Conservation (phyloP, 1,140 invertebrate genomes). For the Drosophila hydei region DNA sequence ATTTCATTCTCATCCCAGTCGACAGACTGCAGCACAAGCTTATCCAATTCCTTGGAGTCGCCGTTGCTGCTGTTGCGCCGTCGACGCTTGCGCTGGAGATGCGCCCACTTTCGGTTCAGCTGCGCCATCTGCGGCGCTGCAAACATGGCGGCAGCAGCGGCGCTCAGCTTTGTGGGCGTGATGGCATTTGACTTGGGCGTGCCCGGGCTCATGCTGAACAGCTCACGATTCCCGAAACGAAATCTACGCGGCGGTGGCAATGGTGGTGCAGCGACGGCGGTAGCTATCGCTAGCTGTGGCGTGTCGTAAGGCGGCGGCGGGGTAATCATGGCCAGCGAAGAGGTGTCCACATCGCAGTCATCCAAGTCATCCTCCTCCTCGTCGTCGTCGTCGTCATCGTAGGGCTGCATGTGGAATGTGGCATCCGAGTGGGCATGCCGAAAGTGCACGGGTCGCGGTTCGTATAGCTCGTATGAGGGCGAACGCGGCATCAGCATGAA, state of each 20-base stretch:
- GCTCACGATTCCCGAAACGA: slow-evolving; percentile 75
- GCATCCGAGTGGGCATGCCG: slow-evolving; percentile 50
- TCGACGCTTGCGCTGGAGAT: slow-evolving; percentile 68
- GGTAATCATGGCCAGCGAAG: slow-evolving; percentile 80
- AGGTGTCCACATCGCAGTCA: slow-evolving; percentile 63
- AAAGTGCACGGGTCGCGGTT: slow-evolving; percentile 38
- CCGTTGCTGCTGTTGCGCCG: slow-evolving; percentile 81
- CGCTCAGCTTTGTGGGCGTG: slow-evolving; percentile 77
- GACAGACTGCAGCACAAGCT: slow-evolving; percentile 80
- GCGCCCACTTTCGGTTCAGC: slow-evolving; percentile 78
- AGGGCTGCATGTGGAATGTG: slow-evolving; percentile 36
- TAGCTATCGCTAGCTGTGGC: slow-evolving; percentile 39
- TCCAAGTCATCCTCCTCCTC: slow-evolving; percentile 38
- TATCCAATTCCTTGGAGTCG: slow-evolving; percentile 82
- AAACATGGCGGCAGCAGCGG: slow-evolving; percentile 74
- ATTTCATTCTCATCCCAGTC: slow-evolving; percentile 84
- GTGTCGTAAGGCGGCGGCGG: slow-evolving; percentile 80
- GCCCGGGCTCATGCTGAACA: slow-evolving; percentile 76
- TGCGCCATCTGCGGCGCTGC: slow-evolving; percentile 78
- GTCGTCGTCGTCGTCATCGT: slow-evolving; percentile 24
- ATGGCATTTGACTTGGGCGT: slow-evolving; percentile 69
- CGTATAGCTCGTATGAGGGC: slow-evolving; percentile 68
- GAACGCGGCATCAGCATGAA: slow-evolving; percentile 40
- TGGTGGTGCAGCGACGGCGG: not conserved
- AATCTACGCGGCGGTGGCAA: slow-evolving; percentile 71